Evolutionary conservation across 1,140 invertebrate genomes (phyloP).

Genomic region (Apis mellifera): Amel_HAv3.1 CM009931.2:2925001-2925500

Average conservation of each 20-base stretch:
- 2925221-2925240: slow-evolving; percentile 34
- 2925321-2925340: background rate
- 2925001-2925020: slow-evolving; percentile 31
- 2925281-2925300: slow-evolving; percentile 27
- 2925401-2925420: slow-evolving; percentile 35
- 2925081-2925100: background rate
- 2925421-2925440: background rate
- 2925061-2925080: slow-evolving; percentile 30
- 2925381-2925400: background rate
- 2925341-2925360: background rate
- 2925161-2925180: slow-evolving; percentile 79
- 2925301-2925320: slow-evolving; percentile 38
- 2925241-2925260: slow-evolving; percentile 59
- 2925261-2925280: slow-evolving; percentile 50
- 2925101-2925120: background rate
- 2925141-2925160: slow-evolving; percentile 77
- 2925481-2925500: slow-evolving; percentile 23
- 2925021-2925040: slow-evolving; percentile 56
- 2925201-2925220: slow-evolving; percentile 62
- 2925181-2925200: slow-evolving; percentile 80
- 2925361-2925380: background rate
- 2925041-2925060: slow-evolving; percentile 31
- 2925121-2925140: slow-evolving; percentile 39
- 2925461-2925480: background rate
- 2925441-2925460: background rate